Base-by-base conservation (phyloP, 2,113 vertebrate genomes). In the Falco punctatus region DNA sequence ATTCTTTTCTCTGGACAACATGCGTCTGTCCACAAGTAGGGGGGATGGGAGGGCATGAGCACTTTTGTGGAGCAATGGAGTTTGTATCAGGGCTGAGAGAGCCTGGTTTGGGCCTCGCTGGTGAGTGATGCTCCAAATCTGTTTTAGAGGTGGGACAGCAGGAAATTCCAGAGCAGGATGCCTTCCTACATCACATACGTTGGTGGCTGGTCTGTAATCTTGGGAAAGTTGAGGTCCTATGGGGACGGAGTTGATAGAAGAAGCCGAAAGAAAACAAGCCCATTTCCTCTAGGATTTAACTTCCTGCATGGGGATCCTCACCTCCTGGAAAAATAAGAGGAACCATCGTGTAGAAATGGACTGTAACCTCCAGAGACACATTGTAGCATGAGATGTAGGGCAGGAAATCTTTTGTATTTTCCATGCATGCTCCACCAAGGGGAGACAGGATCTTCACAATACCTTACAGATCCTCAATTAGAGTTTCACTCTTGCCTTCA, bases 401-500 rank as follows among this genome's bases (percentile, higher is more conserved):
- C 28, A 74, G 72, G 30, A 52, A 89, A 62, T 38, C 38, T 67
- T 33, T 57, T 75, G 38, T 4, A 0, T 42, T 88, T 90, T 48
- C 49, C 0, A 0, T 24, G 20, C 65, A 6, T 54, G 83, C 14
- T 75, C 32, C 62, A 10, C 28, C 51, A 55, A 83, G n/a, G 62
- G 18, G 20, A 32, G 46, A 33, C 20, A 18, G 13, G 40, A 58
- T 66, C 90, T 92, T 83, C 49, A 80, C 28, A 51, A 26, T 24
- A 38, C 23, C 28, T 91, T 26, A n/a, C 35, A 48, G 48, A 86
- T 10, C 33, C 52, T 77, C 48, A 89, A 32, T 40, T 61, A 54
- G 69, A 85, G 66, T 89, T 95, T 95, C 84, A 59, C 24, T 94
- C 72, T 65, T 85, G 54, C 27, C 66, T 92, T 95, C 69, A 66